Evolutionary conservation across 2,888 invertebrate species (phyloP), one percentile per base, ranked within the genome.

Genomic region (Drosophila tripunctata): DNA sequence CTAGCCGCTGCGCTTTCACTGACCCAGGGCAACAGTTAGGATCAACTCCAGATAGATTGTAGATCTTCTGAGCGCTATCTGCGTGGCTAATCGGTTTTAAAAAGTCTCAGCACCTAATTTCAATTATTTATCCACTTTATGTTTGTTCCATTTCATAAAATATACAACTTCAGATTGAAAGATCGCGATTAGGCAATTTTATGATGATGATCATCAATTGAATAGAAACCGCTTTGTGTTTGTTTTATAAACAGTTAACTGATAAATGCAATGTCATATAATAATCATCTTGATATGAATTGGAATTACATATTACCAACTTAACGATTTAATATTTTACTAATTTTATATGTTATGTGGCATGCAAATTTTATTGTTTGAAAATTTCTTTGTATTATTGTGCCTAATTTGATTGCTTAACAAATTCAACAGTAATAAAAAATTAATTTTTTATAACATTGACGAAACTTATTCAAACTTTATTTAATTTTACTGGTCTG

Each of bases 1-100:
- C 22, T 54, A 81, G 64, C 79, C 63, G 79, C 60, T 57, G 33
- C 22, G 21, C 65, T 72, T 75, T 75, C 75, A 70, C 70, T 64
- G 50, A 54, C 24, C 27, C 21, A 12, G 6, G n/a, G 5, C 15
- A 41, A 19, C 21, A 35, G 44, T 19, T 35, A 8, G 27, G 43
- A 41, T 44, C 36, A 6, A 14, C 22, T 30, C 1, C 3, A 3
- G 48, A 51, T 66, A 22, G 7, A 15, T 15, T 36, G n/a, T 10
- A 10, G 35, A 19, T 30, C 27, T 6, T 0, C 24, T 27, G 5
- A 14, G 14, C 4, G 10, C 6, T 33, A 58, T 36, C 41, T 27
- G 7, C 5, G 6, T n/a, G n/a, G 0, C 4, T 8, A 1, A 24
- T 15, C 14, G 19, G 12, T 12, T 33, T 44, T 2, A 22, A 8